Conservation (phyloP, 2,797 vertebrate genomes). For the Acanthiza pusilla region DNA sequence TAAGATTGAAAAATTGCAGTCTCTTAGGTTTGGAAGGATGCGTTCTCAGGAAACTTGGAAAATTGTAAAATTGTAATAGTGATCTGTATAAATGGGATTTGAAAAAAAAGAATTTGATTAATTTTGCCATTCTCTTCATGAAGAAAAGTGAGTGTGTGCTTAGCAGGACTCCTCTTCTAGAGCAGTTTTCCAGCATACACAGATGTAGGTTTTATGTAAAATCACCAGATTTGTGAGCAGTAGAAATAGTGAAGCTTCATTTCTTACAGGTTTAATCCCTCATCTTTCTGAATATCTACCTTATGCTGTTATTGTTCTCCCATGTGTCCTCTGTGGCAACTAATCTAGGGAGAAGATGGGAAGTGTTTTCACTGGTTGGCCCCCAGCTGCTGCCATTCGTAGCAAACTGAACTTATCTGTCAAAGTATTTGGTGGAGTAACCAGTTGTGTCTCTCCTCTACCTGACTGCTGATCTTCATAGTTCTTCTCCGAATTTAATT, state of each 20-base stretch:
- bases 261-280: not conserved
- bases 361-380: not conserved
- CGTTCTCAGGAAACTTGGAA: not conserved
- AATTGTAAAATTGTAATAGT: not conserved
- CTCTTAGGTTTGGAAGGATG: not conserved
- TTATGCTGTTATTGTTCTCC: not conserved
- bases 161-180: not conserved
- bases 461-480: not conserved
- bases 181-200: not conserved
- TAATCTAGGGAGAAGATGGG: not conserved
- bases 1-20: not conserved
- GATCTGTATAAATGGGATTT: not conserved
- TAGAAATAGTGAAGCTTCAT: not conserved
- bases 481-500: not conserved
- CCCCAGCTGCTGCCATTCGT: not conserved
- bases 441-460: not conserved
- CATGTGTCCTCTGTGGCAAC: not conserved
- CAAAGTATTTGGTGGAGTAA: accelerated
- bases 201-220: not conserved
- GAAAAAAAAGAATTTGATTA: not conserved
- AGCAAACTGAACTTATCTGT: not conserved
- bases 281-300: accelerated
- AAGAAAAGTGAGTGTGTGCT: not conserved
- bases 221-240: not conserved
- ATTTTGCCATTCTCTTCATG: not conserved